Conservation (phyloP, 1,140 invertebrate species). For the Brachionus rotundiformis region DNA sequence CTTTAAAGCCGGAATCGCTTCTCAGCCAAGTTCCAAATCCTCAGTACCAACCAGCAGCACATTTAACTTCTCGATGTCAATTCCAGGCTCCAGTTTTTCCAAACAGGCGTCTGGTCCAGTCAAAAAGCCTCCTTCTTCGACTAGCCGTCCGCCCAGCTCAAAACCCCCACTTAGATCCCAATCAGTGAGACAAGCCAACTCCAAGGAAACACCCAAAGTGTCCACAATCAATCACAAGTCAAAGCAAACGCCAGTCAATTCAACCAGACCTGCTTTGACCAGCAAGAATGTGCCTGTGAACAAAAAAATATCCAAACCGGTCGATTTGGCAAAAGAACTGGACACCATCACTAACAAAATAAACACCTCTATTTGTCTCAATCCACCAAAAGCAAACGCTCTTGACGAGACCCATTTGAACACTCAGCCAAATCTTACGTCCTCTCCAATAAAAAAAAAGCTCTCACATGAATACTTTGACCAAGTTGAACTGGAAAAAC, state of each 20-base stretch:
- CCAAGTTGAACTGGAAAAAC: not conserved
- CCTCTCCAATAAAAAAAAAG: not conserved
- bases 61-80: not conserved
- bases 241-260: not conserved
- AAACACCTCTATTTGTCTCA: not conserved
- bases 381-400: not conserved
- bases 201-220: not conserved
- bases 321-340: not conserved
- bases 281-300: not conserved
- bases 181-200: not conserved
- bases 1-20: not conserved
- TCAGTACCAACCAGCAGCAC: not conserved
- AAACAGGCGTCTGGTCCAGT: not conserved
- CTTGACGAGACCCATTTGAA: not conserved
- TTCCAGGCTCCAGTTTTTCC: not conserved
- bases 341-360: constrained; percentile 5
- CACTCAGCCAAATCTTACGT: not conserved
- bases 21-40: not conserved
- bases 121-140: not conserved
- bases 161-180: not conserved
- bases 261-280: not conserved
- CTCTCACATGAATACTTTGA: not conserved
- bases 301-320: not conserved
- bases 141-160: not conserved
- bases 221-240: not conserved